Conservation (phyloP, 2,797 vertebrate genomes). For the Pithecia hirsuta region DNA sequence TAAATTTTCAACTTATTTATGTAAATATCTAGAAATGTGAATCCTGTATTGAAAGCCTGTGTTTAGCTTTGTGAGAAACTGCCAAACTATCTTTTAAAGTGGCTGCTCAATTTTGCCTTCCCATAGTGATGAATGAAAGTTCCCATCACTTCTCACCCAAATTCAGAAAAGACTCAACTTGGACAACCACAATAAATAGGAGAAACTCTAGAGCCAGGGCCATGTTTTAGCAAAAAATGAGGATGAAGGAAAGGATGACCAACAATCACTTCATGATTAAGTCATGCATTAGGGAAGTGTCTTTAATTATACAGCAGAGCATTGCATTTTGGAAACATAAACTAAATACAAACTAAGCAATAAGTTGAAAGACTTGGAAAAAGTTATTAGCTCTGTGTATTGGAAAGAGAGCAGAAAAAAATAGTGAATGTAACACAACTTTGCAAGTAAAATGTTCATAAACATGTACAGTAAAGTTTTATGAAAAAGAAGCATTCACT, state of each 20-base stretch:
- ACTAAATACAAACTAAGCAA: constrained; percentile 11
- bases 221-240: neutral
- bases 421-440: neutral
- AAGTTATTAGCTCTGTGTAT: neutral
- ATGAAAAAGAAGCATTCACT: neutral
- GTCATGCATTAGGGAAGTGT: neutral
- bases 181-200: neutral
- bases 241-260: neutral
- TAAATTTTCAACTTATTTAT: neutral
- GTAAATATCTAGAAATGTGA: neutral
- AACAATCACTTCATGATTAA: neutral
- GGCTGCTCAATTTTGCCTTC: neutral
- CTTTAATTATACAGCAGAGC: neutral
- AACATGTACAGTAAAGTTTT: neutral
- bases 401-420: neutral
- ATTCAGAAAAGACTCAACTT: neutral
- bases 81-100: neutral
- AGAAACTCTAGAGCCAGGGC: neutral
- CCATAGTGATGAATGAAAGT: neutral
- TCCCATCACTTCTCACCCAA: neutral
- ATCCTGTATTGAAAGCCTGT: neutral
- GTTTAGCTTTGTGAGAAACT: neutral
- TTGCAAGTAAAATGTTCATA: constrained; percentile 21
- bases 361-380: constrained; percentile 18
- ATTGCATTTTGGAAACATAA: neutral